Evolutionary conservation across 2,888 invertebrate species (phyloP).

Genomic region (Ypsolopha sequella): DNA sequence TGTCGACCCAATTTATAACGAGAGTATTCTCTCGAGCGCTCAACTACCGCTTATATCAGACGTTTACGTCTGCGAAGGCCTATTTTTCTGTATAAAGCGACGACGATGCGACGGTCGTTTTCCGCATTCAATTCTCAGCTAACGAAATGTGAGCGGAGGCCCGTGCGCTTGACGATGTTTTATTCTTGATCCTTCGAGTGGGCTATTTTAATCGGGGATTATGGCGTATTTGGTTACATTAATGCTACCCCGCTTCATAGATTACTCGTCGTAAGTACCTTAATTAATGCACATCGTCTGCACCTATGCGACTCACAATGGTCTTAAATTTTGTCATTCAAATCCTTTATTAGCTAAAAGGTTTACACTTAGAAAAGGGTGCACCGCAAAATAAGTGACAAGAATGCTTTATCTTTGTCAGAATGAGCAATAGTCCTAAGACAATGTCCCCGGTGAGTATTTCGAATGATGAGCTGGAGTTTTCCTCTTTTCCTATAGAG

Average conservation of each 20-base stretch:
- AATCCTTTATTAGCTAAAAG: too few relatives aligned
- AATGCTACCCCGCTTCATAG: too few relatives aligned
- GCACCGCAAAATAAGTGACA: constrained; percentile 8
- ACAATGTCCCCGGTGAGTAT: constrained; percentile 12
- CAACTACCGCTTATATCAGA: constrained; percentile 25
- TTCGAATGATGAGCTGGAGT: constrained; percentile 8
- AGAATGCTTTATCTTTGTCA: constrained; percentile 22
- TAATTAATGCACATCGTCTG: too few relatives aligned
- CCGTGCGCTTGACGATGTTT: constrained; percentile 7
- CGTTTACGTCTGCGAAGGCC: constrained; percentile 23
- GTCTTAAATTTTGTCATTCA: too few relatives aligned
- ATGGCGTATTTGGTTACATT: too few relatives aligned
- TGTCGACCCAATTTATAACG: constrained; percentile 37
- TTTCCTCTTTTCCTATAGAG: constrained; percentile 13
- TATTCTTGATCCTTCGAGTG: constrained; percentile 1
- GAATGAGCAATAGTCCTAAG: constrained; percentile 23
- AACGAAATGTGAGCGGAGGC: constrained; percentile 44
- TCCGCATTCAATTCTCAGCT: constrained; percentile 48
- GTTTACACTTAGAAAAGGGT: too few relatives aligned
- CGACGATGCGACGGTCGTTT: constrained; percentile 25
- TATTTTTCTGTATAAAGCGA: constrained; percentile 27
- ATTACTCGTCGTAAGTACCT: too few relatives aligned
- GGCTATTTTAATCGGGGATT: background rate
- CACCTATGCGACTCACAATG: too few relatives aligned
- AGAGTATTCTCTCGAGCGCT: constrained; percentile 22